Evolutionary conservation across 92 coral and sea anemone genomes (phyloP), one percentile per base, ranked within the genome.

Genomic region (Paragorgia papillata): DNA sequence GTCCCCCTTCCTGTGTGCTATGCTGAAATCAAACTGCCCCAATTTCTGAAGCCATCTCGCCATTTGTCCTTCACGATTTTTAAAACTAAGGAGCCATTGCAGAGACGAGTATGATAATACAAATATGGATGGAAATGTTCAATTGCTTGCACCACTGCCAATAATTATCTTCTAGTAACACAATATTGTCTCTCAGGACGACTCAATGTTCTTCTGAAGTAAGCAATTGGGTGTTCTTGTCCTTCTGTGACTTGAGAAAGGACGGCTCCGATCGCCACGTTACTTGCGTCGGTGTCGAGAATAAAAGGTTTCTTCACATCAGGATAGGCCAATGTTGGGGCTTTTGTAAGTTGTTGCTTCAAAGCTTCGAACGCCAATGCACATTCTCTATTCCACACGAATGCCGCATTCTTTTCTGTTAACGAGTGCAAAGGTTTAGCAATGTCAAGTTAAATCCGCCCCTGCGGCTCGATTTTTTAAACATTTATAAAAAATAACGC

Each of bases 271-370:
- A 80, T 57, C 28, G 86, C 81, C 22, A 61, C 46, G 46, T 69
- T 79, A 62, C 84, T 82, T 51, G 84, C 88, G 57, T 83, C 90
- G 6, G 90, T 83, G 66, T 84, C 91, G n/a, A 83, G 60, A 46
- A 66, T 79, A 59, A 84, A 88, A 7, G 89, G 89, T 62, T 76
- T 76, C 49, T 54, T 63, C 67, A 69, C 74, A 39, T 84, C 83
- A 0, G 92, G 92, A 76, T 80, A 88, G 49, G 86, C 91, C 62
- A 84, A 57, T 60, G 75, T 73, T 14, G 83, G 88, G 27, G 91
- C 81, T 20, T 66, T 71, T 19, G 89, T 84, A 37, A 88, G 81
- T 12, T 57, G 46, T 27, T 34, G 33, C 62, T 75, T 82, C 25
- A 88, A 40, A n/a, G 73, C 41, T 34, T 79, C 61, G 58, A 88